phyloP scores from a whole-genome alignment of 1,140 invertebrate genomes.

The Drosophila baimaii region DNA sequence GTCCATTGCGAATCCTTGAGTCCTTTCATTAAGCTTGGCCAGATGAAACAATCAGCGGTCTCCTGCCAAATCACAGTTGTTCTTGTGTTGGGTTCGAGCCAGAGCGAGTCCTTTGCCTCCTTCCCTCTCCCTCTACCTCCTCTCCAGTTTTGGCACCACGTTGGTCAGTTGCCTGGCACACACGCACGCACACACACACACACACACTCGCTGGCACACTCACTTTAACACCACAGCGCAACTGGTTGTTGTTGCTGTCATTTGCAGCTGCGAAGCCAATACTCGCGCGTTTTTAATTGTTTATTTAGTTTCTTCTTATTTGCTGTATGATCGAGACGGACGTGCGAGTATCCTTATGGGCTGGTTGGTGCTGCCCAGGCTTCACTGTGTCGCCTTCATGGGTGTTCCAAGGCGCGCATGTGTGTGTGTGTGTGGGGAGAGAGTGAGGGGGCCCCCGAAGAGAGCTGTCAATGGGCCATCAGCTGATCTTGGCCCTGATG shows the following conservation, averaged over 20 bases:
- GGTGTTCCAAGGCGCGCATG: conserved; percentile 10
- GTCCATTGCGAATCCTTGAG: conserved; percentile 20
- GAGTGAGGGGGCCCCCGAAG: neutral
- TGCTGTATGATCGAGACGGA: conserved; percentile 83
- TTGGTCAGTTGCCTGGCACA: conserved; percentile 61
- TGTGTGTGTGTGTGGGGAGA: conserved; percentile 24
- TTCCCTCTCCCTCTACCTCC: conserved; percentile 7
- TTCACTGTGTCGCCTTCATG: conserved; percentile 42
- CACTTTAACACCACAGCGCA: conserved; percentile 47
- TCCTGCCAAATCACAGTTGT: conserved; percentile 43
- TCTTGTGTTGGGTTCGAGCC: conserved; percentile 50
- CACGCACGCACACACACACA: conserved; percentile 36
- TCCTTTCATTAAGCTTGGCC: conserved; percentile 55
- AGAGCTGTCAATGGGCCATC: conserved; percentile 68
- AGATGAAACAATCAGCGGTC: conserved; percentile 58
- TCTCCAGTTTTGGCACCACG: conserved; percentile 67
- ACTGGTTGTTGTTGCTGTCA: conserved; percentile 59
- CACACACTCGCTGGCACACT: conserved; percentile 34
- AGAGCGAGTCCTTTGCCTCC: conserved; percentile 42
- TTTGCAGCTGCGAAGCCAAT: conserved; percentile 50
- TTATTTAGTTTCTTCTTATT: conserved; percentile 53
- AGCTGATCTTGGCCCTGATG: conserved; percentile 76
- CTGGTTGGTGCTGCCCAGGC: conserved; percentile 43
- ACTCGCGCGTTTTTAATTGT: conserved; percentile 59
- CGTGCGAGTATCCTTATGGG: conserved; percentile 53